phyloP scores from a whole-genome alignment of 2,888 invertebrate genomes.

The Ashinkailepas kermadecensis region DNA sequence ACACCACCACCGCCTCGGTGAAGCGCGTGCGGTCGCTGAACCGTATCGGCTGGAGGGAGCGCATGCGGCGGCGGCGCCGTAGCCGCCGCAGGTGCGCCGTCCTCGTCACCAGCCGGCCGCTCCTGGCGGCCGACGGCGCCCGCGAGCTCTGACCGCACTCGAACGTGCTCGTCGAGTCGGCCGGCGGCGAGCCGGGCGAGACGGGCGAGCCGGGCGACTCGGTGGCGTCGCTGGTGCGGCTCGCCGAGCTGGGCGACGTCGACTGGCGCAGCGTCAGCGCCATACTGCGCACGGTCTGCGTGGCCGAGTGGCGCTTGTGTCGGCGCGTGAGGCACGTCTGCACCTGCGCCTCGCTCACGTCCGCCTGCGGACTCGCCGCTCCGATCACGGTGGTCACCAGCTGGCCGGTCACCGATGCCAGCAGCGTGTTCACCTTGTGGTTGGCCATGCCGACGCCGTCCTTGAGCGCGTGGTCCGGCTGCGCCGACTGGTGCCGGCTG shows the following conservation, averaged over 20 bases:
- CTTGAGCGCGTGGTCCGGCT: background rate
- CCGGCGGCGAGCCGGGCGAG: background rate
- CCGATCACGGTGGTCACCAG: background rate
- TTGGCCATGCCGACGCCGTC: constrained; percentile 1
- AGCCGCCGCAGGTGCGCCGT: background rate
- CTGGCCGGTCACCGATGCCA: background rate
- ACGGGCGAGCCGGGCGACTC: background rate
- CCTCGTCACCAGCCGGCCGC: background rate
- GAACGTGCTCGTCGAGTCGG: background rate
- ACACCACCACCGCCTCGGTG: constrained; percentile 13
- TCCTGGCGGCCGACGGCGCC: background rate
- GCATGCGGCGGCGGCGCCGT: background rate
- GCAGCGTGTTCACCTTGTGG: background rate
- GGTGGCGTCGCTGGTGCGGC: background rate
- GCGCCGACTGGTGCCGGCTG: background rate
- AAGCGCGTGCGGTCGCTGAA: background rate
- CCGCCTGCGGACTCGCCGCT: background rate
- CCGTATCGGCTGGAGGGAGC: constrained; percentile 16
- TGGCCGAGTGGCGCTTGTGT: constrained; percentile 7
- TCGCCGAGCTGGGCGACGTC: background rate
- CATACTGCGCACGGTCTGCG: background rate
- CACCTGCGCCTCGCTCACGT: background rate
- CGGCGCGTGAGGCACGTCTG: background rate
- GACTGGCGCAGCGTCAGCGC: background rate
- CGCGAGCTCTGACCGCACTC: background rate